These are phyloP conservation scores for Linnaemya tessellans DNA, from an alignment of 2,888 invertebrate genomes.

Conservation along the genomic window DNA sequence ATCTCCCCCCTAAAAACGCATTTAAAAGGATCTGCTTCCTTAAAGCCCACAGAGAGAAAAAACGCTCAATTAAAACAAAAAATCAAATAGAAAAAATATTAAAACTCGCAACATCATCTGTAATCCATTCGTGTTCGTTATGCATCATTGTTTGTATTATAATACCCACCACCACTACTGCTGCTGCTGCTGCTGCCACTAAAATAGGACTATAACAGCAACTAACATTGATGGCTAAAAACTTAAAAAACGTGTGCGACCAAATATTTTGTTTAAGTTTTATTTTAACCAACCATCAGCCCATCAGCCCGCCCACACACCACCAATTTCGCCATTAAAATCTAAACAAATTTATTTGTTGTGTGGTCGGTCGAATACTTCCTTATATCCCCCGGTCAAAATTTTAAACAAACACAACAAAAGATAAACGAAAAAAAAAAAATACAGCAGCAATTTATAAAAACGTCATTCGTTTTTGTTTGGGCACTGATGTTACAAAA, in stretches of 20 bases:
- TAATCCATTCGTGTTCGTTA: slow-evolving; percentile 48
- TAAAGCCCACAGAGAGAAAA: slow-evolving; percentile 5
- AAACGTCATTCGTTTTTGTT: slow-evolving; percentile 2
- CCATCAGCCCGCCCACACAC: slow-evolving; percentile 24
- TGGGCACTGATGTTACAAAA: slow-evolving; percentile 5
- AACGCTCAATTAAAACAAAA: slow-evolving; percentile 45
- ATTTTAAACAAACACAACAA: background rate
- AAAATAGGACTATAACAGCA: background rate
- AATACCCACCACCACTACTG: background rate
- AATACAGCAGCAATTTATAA: slow-evolving; percentile 10
- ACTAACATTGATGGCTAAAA: slow-evolving; percentile 39
- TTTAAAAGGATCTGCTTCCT: slow-evolving; percentile 22
- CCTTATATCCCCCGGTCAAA: background rate
- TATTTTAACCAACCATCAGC: slow-evolving; percentile 36
- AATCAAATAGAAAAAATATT: slow-evolving; percentile 14
- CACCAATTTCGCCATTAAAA: slow-evolving; percentile 31
- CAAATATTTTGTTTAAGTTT: slow-evolving; percentile 48
- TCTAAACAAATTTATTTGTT: slow-evolving; percentile 47
- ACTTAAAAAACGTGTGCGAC: slow-evolving; percentile 10
- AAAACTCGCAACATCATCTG: slow-evolving; percentile 20
- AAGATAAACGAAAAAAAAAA: slow-evolving; percentile 15
- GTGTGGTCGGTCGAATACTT: slow-evolving; percentile 9
- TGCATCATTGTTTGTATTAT: slow-evolving; percentile 49
- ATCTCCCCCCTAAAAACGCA: background rate
- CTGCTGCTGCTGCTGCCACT: background rate